Base-by-base conservation (phyloP, 2,113 vertebrate species). In the Pterophyllum scalare region DNA sequence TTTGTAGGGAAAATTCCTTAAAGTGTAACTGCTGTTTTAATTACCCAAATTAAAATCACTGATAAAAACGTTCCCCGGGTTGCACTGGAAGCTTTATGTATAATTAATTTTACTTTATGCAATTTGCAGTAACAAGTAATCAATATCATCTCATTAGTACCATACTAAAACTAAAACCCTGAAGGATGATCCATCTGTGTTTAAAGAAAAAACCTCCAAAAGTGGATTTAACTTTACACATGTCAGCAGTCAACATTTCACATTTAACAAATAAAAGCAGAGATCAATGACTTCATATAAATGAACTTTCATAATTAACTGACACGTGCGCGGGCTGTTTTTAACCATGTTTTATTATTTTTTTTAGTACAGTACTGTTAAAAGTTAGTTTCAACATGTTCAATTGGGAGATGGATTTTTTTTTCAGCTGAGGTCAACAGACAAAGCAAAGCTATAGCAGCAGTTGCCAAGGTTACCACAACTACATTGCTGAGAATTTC, bases 341-440 rank as follows among this genome's bases (percentile, higher is more conserved):
- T 95, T 92, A 90, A 95, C 85, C 91, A 95, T 83, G 79, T 93
- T 95, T 95, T 92, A 93, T 95, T 94, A 76, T 90, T 88, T 93
- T 87, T 92, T 94, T 95, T 94, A 95, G 94, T 95, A 95, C 94
- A 95, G 94, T 95, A 94, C 95, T 95, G 93, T 94, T 95, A 95
- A 95, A 94, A 94, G 95, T 95, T 94, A 95, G 95, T 95, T 95
- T 61, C 92, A 94, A 95, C 94, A 93, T 93, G 88, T 93, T 94
- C 89, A 93, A 94, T 94, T 91, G 83, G 92, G 90, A 93, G 89
- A 95, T 92, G 90, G 85, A 90, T 92, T 89, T 85, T 77, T 79
- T 89, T 87, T 94, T 82, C 84, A 93, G 93, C 89, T 91, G 89
- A 93, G 92, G 89, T 93, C 88, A 93, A 95, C 92, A 94, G 90